phyloP scores from a whole-genome alignment of 2,888 invertebrate species.

The Pandemis cinnamomeana region DNA sequence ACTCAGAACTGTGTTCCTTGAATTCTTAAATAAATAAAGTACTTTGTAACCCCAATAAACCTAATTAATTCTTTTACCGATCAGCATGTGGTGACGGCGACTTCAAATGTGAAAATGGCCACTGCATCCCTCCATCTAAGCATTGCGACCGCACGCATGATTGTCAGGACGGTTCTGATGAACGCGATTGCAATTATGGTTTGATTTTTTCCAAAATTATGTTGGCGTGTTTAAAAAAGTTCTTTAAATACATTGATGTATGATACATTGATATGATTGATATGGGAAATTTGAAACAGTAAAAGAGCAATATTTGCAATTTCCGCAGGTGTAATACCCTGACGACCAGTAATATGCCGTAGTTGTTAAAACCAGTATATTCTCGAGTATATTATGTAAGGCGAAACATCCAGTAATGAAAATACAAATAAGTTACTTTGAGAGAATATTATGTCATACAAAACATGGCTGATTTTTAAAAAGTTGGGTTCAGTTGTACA shows the following conservation, averaged over 20 bases:
- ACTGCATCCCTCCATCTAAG: conserved; percentile 84
- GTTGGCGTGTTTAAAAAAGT: conserved; percentile 44
- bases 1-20: not conserved
- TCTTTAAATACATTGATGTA: not conserved
- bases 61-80: conserved; percentile 80
- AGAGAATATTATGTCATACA: not conserved
- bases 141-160: conserved; percentile 83
- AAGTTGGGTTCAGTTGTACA: too few relatives aligned
- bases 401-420: too few relatives aligned
- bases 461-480: not conserved
- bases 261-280: too few relatives aligned
- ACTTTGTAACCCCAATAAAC: conserved; percentile 48
- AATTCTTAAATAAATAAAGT: conserved; percentile 8
- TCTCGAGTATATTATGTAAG: too few relatives aligned
- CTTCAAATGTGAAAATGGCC: conserved; percentile 87
- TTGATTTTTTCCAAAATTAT: conserved; percentile 66
- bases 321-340: too few relatives aligned
- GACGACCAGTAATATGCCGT: too few relatives aligned
- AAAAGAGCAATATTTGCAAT: too few relatives aligned
- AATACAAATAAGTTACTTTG: too few relatives aligned
- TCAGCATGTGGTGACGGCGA: conserved; percentile 79
- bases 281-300: too few relatives aligned
- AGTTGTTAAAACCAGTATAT: too few relatives aligned
- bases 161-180: conserved; percentile 86
- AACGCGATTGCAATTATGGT: conserved; percentile 82